Percentiles rank a stretch among this genome's conserved stretches.
These are phyloP conservation scores for Apis dorsata DNA, from an alignment of 1,140 invertebrate species.

Conservation along the genomic window DNA sequence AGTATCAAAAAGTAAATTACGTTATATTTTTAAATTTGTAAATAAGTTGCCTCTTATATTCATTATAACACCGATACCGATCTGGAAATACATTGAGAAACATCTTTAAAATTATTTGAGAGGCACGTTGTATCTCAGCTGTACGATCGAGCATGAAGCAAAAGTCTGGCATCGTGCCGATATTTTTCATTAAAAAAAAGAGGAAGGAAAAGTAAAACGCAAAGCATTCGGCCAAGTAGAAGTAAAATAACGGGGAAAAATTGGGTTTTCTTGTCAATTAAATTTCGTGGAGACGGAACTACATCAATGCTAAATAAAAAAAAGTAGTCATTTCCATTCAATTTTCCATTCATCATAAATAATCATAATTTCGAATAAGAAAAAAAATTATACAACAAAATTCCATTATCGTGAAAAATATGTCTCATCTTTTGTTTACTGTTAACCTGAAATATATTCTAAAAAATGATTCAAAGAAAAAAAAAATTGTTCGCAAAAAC, in stretches of 20 bases:
- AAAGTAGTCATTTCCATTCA: background rate
- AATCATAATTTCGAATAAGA: background rate
- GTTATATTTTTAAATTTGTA: background rate
- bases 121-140: slow-evolving; percentile 15
- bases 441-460: no score
- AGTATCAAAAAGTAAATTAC: background rate
- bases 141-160: slow-evolving; percentile 43
- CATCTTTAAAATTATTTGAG: slow-evolving; percentile 36
- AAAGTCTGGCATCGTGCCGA: slow-evolving; percentile 39
- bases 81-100: slow-evolving; percentile 12
- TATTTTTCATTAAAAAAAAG: slow-evolving; percentile 36
- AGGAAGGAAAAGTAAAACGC: background rate
- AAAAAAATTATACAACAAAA: background rate
- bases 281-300: slow-evolving; percentile 3
- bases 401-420: no score
- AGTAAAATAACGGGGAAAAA: slow-evolving; percentile 29
- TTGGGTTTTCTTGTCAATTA: slow-evolving; percentile 15
- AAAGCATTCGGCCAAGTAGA: slow-evolving; percentile 17
- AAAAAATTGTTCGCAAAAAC: no score
- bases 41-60: no score
- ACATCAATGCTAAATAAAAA: background rate
- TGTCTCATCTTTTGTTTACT: no score
- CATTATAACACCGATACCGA: background rate
- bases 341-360: background rate
- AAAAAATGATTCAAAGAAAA: no score